A percentile compares a stretch with the other conserved stretches of the same genome.
phyloP scores from a whole-genome alignment of 2,888 invertebrate genomes.

The Sesamia inferens region DNA sequence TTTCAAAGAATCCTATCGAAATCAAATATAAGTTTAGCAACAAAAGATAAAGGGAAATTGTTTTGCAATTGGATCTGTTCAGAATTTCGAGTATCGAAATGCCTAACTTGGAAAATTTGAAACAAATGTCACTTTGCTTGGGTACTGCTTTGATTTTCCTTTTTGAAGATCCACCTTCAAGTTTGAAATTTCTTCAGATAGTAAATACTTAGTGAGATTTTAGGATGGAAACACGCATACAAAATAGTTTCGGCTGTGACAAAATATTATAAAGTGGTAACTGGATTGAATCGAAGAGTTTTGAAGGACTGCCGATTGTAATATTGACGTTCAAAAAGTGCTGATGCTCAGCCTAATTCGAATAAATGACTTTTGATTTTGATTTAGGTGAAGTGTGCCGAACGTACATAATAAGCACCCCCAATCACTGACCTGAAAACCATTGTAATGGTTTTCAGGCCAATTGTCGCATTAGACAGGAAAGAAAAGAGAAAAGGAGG shows the following conservation, averaged over 20 bases:
- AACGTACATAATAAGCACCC: not conserved
- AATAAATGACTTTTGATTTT: too few relatives aligned
- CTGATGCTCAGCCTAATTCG: too few relatives aligned
- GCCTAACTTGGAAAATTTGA: slow-evolving; percentile 28
- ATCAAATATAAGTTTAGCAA: slow-evolving; percentile 46
- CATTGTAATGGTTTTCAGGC: not conserved
- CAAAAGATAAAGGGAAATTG: slow-evolving; percentile 38
- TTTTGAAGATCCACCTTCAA: not conserved
- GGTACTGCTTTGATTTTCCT: slow-evolving; percentile 18
- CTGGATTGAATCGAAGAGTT: too few relatives aligned
- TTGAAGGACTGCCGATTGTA: too few relatives aligned
- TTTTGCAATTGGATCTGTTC: slow-evolving; percentile 38
- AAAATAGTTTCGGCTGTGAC: not conserved
- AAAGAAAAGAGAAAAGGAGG: too few relatives aligned
- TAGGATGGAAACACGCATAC: not conserved
- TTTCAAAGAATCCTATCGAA: slow-evolving; percentile 36
- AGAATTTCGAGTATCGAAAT: slow-evolving; percentile 19
- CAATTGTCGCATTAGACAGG: too few relatives aligned
- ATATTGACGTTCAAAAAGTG: too few relatives aligned
- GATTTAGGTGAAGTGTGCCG: not conserved
- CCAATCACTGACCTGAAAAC: not conserved
- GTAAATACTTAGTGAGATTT: not conserved
- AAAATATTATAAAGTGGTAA: not conserved
- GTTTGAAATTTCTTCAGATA: not conserved
- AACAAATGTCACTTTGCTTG: slow-evolving; percentile 15